A percentile compares a stretch with the other conserved stretches of the same genome.
These are phyloP conservation scores for Radopholus similis DNA, from an alignment of 1,140 invertebrate genomes.

Conservation along the genomic window DNA sequence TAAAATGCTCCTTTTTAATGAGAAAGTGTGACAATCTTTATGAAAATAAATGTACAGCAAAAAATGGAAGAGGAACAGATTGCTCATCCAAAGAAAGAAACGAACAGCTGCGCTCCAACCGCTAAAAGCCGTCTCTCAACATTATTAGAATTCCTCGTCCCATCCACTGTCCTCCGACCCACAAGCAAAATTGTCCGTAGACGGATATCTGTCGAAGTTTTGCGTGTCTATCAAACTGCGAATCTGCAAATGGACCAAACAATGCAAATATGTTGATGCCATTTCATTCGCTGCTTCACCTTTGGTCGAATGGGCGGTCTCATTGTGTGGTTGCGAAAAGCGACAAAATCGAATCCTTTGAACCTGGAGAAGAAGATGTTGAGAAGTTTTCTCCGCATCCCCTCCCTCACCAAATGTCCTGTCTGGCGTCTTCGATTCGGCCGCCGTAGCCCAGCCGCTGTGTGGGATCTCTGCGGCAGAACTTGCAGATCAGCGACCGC, in stretches of 20 bases:
- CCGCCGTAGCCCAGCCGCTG: constrained; percentile 55
- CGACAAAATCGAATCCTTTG: constrained; percentile 98
- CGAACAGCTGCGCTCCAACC: too few species aligned
- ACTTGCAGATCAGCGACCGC: constrained; percentile 48
- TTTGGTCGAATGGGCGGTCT: constrained; percentile 75
- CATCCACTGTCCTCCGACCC: constrained; percentile 50
- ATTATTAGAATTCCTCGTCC: constrained; percentile 53
- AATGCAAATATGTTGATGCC: neutral
- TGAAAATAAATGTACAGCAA: neutral
- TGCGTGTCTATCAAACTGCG: constrained; percentile 46
- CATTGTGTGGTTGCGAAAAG: constrained; percentile 78
- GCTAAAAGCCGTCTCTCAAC: too few species aligned
- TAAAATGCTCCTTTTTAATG: too few species aligned
- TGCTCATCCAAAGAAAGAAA: neutral
- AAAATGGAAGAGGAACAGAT: neutral
- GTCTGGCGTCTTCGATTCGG: constrained; percentile 48
- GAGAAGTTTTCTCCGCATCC: neutral
- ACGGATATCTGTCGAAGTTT: constrained; percentile 54
- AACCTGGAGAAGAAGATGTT: constrained; percentile 65
- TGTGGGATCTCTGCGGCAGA: constrained; percentile 51
- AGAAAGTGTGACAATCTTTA: too few species aligned
- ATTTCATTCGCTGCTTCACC: too few species aligned
- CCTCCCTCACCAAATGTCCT: constrained; percentile 67
- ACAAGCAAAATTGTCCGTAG: constrained; percentile 47
- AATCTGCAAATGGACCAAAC: constrained; percentile 32